Conservation (phyloP, 2,797 vertebrate genomes). For the Phylloscopus collybita region DNA sequence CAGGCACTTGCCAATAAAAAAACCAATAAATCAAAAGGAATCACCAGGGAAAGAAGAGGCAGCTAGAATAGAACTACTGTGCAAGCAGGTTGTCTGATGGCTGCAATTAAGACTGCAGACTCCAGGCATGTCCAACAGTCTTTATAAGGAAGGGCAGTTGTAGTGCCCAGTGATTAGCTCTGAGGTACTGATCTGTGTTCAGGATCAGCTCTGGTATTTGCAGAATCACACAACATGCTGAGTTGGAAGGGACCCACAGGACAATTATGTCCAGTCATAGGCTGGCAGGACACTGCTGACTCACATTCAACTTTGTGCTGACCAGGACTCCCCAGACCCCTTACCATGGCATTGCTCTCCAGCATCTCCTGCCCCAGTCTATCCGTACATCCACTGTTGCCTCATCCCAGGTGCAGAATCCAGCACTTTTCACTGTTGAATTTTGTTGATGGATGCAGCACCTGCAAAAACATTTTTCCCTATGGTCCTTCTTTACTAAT, state of each 20-base stretch:
- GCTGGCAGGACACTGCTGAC: neutral
- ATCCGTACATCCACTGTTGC: rapidly evolving
- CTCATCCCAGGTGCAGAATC: neutral
- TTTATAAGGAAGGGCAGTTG: neutral
- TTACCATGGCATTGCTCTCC: neutral
- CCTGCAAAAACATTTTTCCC: neutral
- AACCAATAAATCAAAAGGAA: neutral
- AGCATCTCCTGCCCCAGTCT: neutral
- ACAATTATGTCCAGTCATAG: neutral
- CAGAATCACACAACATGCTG: neutral
- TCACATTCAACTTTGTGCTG: neutral
- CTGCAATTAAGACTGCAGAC: neutral
- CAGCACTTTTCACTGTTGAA: rapidly evolving
- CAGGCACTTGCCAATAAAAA: neutral
- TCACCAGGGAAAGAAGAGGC: rapidly evolving
- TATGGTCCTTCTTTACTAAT: neutral
- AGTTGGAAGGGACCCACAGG: neutral
- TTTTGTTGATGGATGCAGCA: neutral
- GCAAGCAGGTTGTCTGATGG: neutral
- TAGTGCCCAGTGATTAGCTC: neutral
- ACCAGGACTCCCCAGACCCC: neutral
- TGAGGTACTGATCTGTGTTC: neutral
- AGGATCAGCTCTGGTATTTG: neutral
- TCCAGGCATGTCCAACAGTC: neutral
- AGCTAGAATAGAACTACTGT: neutral